Evolutionary conservation across 2,888 invertebrate genomes (phyloP).

Genomic region (Ichneumoninae sp.): DNA sequence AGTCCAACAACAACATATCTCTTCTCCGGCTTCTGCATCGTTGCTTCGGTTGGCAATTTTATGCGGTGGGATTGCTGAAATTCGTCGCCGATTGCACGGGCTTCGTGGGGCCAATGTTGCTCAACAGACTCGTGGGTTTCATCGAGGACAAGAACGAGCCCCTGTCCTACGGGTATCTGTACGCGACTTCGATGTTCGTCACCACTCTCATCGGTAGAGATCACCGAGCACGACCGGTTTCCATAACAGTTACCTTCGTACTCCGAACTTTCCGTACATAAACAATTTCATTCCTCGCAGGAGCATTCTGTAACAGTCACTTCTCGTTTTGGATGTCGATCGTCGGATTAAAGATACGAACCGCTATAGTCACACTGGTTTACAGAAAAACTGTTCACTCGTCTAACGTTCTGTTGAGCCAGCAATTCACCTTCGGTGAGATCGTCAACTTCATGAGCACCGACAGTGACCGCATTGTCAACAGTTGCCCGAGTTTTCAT

Average conservation of each 20-base stretch:
- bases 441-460: constrained; percentile 98
- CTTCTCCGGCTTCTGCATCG: constrained; percentile 90
- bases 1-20: constrained; percentile 84
- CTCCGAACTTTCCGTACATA: constrained; percentile 11
- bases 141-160: constrained; percentile 90
- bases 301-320: constrained; percentile 93
- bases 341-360: constrained; percentile 94
- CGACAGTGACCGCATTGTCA: constrained; percentile 97
- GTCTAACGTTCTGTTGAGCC: constrained; percentile 79
- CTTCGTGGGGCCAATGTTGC: constrained; percentile 95
- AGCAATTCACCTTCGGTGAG: constrained; percentile 90
- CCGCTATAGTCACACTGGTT: constrained; percentile 92
- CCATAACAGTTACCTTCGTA: background rate
- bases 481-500: constrained; percentile 98
- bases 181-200: constrained; percentile 88
- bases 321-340: constrained; percentile 95
- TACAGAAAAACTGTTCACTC: constrained; percentile 89
- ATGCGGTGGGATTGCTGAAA: constrained; percentile 93
- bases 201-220: constrained; percentile 89
- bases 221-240: background rate
- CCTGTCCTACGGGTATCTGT: constrained; percentile 87
- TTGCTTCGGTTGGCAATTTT: constrained; percentile 93
- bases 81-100: constrained; percentile 92
- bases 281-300: constrained; percentile 81
- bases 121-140: constrained; percentile 92